Evolutionary conservation across 2,888 invertebrate species (phyloP).

Genomic region (Phania funesta): DNA sequence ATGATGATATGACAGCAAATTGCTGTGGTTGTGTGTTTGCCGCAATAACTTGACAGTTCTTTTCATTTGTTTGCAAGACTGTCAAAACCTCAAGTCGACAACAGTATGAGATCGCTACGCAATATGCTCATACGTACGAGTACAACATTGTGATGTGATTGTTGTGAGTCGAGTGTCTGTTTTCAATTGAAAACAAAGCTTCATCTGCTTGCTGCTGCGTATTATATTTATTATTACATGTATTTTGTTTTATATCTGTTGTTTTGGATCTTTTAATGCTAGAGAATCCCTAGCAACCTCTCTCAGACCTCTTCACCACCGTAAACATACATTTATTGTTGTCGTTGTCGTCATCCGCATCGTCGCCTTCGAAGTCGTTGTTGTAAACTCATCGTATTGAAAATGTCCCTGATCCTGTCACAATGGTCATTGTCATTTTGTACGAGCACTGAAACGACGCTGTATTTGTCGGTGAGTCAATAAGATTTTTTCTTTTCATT

Average conservation of each 20-base stretch:
- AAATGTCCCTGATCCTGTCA: slow-evolving; percentile 71
- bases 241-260: slow-evolving; percentile 31
- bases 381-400: slow-evolving; percentile 47
- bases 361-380: slow-evolving; percentile 25
- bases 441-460: slow-evolving; percentile 36
- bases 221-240: slow-evolving; percentile 17
- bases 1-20: slow-evolving; percentile 70
- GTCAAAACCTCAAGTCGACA: slow-evolving; percentile 68
- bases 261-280: slow-evolving; percentile 18
- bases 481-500: slow-evolving; percentile 55
- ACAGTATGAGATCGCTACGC: slow-evolving; percentile 66
- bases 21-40: slow-evolving; percentile 68
- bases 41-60: slow-evolving; percentile 70
- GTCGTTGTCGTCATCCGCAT: slow-evolving; percentile 9
- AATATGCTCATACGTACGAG: slow-evolving; percentile 8
- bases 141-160: slow-evolving; percentile 47
- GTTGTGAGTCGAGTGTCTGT: slow-evolving; percentile 56
- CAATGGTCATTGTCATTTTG: slow-evolving; percentile 69
- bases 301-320: slow-evolving; percentile 31
- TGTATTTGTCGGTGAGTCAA: slow-evolving; percentile 67
- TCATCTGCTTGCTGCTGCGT: slow-evolving; percentile 35
- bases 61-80: slow-evolving; percentile 71
- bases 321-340: slow-evolving; percentile 1
- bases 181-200: slow-evolving; percentile 61
- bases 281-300: slow-evolving; percentile 35